phyloP scores from a whole-genome alignment of 1,140 invertebrate genomes.

The Zaprionus taronus region DNA sequence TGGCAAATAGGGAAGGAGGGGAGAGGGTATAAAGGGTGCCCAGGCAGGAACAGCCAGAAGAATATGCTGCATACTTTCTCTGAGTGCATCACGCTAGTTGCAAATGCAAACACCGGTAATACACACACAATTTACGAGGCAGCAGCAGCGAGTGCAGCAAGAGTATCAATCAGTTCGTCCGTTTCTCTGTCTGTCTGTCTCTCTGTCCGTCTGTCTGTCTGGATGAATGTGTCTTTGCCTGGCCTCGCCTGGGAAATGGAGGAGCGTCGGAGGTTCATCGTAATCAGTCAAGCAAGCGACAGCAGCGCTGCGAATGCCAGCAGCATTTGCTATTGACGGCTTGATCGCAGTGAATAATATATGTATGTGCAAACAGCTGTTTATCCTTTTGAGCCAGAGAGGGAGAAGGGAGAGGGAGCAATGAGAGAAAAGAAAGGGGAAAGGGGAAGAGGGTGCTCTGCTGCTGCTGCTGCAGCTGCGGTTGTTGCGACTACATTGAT shows the following conservation, averaged over 20 bases:
- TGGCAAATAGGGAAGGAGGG: neutral
- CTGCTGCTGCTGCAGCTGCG: constrained; percentile 19
- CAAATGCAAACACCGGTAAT: constrained; percentile 40
- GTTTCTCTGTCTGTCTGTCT: neutral
- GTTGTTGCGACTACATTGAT: constrained; percentile 65
- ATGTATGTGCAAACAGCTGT: constrained; percentile 67
- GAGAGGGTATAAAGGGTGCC: no score
- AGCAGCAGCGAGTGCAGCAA: constrained; percentile 1
- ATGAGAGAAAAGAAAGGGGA: neutral
- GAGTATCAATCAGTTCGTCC: constrained; percentile 7
- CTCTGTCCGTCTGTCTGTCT: constrained; percentile 1
- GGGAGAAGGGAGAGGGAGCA: constrained; percentile 13
- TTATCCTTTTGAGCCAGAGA: constrained; percentile 49
- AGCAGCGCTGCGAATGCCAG: constrained; percentile 39
- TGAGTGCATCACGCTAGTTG: neutral
- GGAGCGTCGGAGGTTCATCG: constrained; percentile 16
- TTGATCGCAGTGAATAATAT: constrained; percentile 75
- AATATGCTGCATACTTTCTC: neutral
- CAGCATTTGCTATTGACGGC: constrained; percentile 65
- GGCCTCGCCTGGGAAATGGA: neutral
- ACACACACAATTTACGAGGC: constrained; percentile 32
- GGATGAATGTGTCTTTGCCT: constrained; percentile 6
- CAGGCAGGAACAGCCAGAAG: neutral
- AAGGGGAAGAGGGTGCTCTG: neutral
- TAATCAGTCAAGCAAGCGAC: constrained; percentile 70